phyloP scores from a whole-genome alignment of 64 coral and sea anemone species.

The Astreopora myriophthalma region DNA sequence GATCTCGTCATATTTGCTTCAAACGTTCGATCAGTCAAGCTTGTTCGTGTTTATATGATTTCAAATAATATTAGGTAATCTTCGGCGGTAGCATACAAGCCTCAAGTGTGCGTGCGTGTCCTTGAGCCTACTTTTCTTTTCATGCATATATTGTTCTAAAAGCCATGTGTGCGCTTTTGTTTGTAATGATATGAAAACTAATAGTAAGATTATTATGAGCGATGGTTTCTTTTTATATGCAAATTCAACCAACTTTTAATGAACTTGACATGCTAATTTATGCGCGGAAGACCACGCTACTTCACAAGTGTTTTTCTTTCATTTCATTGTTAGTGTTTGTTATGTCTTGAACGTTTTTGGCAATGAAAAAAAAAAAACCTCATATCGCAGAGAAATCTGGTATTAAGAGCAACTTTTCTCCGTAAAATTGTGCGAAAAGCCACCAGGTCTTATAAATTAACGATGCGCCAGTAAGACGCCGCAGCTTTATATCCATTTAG shows the following conservation, averaged over 20 bases:
- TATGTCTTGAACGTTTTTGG: neutral
- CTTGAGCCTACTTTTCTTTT: constrained; percentile 5
- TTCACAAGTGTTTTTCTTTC: neutral
- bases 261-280: constrained; percentile 39
- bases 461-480: neutral
- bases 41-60: neutral
- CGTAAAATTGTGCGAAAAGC: neutral
- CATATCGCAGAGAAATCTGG: neutral
- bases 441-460: neutral
- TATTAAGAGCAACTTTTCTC: neutral
- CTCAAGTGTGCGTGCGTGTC: neutral
- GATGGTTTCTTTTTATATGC: constrained; percentile 20
- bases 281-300: neutral
- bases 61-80: neutral
- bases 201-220: constrained; percentile 33
- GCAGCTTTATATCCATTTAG: neutral
- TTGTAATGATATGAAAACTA: neutral
- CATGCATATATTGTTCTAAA: neutral
- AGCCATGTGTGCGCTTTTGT: constrained; percentile 44
- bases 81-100: neutral
- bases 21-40: neutral
- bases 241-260: constrained; percentile 48
- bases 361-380: neutral
- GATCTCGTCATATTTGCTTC: neutral
- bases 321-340: neutral